These are phyloP conservation scores for Diarsia mendica DNA, from an alignment of 2,888 invertebrate species.

Conservation along the genomic window DNA sequence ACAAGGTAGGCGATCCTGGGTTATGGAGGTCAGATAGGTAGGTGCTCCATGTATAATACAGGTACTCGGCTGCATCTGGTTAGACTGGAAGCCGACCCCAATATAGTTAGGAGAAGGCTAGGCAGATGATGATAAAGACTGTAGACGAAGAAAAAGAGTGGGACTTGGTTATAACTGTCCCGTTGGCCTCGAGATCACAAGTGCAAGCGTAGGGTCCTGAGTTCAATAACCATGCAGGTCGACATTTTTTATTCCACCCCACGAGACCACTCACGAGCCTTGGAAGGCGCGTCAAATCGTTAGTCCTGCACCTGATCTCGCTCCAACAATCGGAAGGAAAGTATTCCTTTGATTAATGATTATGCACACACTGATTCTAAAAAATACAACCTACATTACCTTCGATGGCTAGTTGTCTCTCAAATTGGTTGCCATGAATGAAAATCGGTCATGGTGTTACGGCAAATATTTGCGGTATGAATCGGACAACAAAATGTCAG, in stretches of 20 bases:
- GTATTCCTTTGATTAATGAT: too few species aligned
- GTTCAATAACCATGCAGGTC: not conserved
- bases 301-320: not conserved
- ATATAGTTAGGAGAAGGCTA: too few species aligned
- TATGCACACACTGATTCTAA: not conserved
- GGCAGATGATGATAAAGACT: too few species aligned
- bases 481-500: not conserved
- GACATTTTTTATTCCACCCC: too few species aligned
- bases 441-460: not conserved
- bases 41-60: not conserved
- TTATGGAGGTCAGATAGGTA: too few species aligned
- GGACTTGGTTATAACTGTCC: not conserved
- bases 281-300: not conserved
- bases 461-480: not conserved
- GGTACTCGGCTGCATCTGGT: not conserved
- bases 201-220: not conserved
- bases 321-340: not conserved
- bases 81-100: not conserved
- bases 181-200: not conserved
- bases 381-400: not conserved
- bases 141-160: not conserved
- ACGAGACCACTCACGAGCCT: not conserved
- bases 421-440: not conserved
- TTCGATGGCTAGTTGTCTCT: not conserved
- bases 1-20: too few species aligned